Base-by-base conservation (phyloP, 2,113 vertebrate genomes). In the Acanthisitta chloris region DNA sequence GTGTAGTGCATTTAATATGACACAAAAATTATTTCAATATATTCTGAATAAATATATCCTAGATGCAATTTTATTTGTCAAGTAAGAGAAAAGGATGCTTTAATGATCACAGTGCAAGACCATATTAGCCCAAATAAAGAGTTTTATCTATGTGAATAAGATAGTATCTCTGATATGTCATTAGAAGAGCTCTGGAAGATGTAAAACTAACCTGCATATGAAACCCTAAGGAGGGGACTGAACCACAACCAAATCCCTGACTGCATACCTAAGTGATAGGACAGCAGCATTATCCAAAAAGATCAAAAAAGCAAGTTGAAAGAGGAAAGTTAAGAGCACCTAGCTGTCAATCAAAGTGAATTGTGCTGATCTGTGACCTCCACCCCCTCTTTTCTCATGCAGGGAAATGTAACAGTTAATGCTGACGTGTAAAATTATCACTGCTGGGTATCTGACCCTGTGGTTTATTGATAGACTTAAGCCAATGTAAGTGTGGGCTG, bases 331-430 rank as follows among this genome's bases (percentile, higher is more conserved):
- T 92, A 94, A 92, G 81, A 96, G 54, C 58, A 82, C 62, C 48
- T n/a, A 82, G n/a, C 33, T 90, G 85, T 95, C 93, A 94, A 54
- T 94, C 92, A 71, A 80, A 95, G 64, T 88, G 93, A 96, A 77
- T 86, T 96, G 87, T 95, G 87, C 49, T 93, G 79, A 92, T 95
- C 93, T 92, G 79, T 96, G 94, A 96, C 94, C 92, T 96, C 94
- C 96, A 90, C 94, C 95, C 95, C 94, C 93, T 92, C 95, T 95
- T 97, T 96, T 96, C 95, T 94, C 94, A 95, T 80, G 85, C 58
- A 94, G 81, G 21, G 76, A 86, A 86, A 94, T 49, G 85, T n/a
- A 97, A 90, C 81, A 92, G 93, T 88, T 93, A 95, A 96, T 83
- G 85, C 72, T 93, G 93, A 96, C 64, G 8, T 83, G 81, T 65